Evolutionary conservation across 2,888 invertebrate species (phyloP).

Genomic region (Nomada lathburiana): DNA sequence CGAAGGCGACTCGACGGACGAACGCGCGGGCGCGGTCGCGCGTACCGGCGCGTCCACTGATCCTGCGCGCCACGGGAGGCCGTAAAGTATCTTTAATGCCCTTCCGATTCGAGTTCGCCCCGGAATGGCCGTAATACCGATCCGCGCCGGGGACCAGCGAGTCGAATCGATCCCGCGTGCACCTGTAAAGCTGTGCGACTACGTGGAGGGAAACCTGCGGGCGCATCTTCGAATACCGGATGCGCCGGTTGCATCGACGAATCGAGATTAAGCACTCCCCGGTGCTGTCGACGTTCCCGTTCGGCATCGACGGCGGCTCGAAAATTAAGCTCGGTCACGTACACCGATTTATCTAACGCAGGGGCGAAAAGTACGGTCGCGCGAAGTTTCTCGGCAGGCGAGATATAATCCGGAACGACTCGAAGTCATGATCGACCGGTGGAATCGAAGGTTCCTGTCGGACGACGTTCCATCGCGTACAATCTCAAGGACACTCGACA

Average conservation of each 20-base stretch:
- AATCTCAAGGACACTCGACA: conserved; percentile 73
- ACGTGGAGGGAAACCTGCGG: conserved; percentile 41
- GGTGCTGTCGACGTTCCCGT: no score
- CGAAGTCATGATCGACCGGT: conserved; percentile 63
- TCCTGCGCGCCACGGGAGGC: conserved; percentile 73
- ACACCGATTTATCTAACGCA: conserved; percentile 6
- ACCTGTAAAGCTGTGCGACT: conserved; percentile 58
- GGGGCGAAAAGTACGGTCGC: neutral
- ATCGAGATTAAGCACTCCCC: conserved; percentile 37
- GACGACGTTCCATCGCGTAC: conserved; percentile 73
- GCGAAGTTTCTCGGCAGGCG: conserved; percentile 25
- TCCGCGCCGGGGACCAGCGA: conserved; percentile 59
- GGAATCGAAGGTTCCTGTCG: conserved; percentile 65
- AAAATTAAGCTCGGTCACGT: conserved; percentile 5
- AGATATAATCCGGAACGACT: conserved; percentile 66
- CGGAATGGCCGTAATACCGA: conserved; percentile 72
- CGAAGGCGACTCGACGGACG: conserved; percentile 65
- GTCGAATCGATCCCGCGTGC: conserved; percentile 66
- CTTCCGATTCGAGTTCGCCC: conserved; percentile 79
- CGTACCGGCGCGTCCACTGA: conserved; percentile 62
- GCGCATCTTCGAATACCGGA: conserved; percentile 43
- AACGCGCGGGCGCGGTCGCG: conserved; percentile 53
- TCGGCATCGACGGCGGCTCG: neutral
- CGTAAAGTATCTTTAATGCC: conserved; percentile 80
- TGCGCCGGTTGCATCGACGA: conserved; percentile 11